Evolutionary conservation across 2,797 vertebrate species (phyloP).

Genomic region (Microchirus variegatus): DNA sequence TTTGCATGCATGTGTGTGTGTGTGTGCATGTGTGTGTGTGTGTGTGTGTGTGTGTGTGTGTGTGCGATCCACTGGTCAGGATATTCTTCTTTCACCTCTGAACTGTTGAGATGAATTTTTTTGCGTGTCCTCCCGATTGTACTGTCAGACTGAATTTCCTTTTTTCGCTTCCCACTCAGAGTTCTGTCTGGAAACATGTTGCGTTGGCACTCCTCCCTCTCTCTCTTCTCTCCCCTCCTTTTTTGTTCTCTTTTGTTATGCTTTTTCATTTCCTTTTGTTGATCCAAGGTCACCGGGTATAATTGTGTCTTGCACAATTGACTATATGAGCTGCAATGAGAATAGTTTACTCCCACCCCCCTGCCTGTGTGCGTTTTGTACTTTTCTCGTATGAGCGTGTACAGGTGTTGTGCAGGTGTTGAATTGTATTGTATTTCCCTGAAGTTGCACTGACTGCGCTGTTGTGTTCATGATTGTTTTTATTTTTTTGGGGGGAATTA

Average conservation of each 20-base stretch:
- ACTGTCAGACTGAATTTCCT: conserved; percentile 34
- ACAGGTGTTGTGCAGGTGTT: conserved; percentile 16
- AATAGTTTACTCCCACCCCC: conserved; percentile 11
- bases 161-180: conserved; percentile 25
- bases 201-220: conserved; percentile 22
- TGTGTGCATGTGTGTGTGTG: too few species aligned
- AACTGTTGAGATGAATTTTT: conserved; percentile 17
- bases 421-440: conserved; percentile 20
- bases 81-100: conserved; percentile 20
- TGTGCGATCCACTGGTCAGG: conserved; percentile 5
- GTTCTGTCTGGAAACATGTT: conserved; percentile 43
- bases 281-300: conserved; percentile 58
- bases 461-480: conserved; percentile 3
- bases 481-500: too few species aligned
- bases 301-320: conserved; percentile 63
- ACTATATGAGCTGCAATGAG: conserved; percentile 43
- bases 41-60: neutral
- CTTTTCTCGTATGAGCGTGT: conserved; percentile 16
- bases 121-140: conserved; percentile 17
- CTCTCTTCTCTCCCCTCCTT: conserved; percentile 9
- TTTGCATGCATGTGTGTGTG: neutral
- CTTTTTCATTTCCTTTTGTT: conserved; percentile 74
- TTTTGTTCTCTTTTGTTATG: conserved; percentile 43
- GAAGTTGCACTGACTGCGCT: neutral
- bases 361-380: conserved; percentile 7